Evolutionary conservation across 2,888 invertebrate genomes (phyloP).

Genomic region (Pardosa pseudoannulata): DNA sequence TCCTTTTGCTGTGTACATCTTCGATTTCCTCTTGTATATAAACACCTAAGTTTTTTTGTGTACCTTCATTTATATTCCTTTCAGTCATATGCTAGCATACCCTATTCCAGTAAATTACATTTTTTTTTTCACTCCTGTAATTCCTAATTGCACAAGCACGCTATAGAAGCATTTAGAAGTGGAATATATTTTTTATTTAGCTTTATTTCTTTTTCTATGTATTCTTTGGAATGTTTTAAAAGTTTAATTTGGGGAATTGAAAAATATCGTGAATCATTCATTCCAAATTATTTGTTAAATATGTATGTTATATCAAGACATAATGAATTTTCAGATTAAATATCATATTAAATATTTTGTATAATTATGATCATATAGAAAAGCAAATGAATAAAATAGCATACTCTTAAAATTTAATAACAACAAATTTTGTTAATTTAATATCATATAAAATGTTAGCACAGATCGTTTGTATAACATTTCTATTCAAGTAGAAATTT

Average conservation of each 20-base stretch:
- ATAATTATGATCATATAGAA: too few species aligned
- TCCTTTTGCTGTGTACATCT: slow-evolving; percentile 62
- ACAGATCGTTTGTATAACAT: too few species aligned
- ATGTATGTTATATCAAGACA: background rate
- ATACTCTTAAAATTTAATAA: too few species aligned
- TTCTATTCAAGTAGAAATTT: too few species aligned
- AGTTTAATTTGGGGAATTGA: background rate
- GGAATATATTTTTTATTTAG: background rate
- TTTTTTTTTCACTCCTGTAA: slow-evolving; percentile 39
- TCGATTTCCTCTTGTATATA: slow-evolving; percentile 56
- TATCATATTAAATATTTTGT: too few species aligned
- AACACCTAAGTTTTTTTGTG: slow-evolving; percentile 37
- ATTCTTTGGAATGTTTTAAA: slow-evolving; percentile 13
- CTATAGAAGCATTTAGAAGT: slow-evolving; percentile 14
- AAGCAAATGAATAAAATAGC: too few species aligned
- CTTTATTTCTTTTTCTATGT: background rate
- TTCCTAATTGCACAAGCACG: slow-evolving; percentile 37
- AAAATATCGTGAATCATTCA: background rate
- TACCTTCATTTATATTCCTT: slow-evolving; percentile 14
- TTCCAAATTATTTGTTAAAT: slow-evolving; percentile 8
- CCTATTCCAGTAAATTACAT: slow-evolving; percentile 40
- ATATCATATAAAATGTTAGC: too few species aligned
- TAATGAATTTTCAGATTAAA: too few species aligned
- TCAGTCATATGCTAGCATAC: slow-evolving; percentile 22
- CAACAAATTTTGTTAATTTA: too few species aligned